Conservation (phyloP, 2,113 vertebrate species). For the Oncorhynchus mykiss region DNA sequence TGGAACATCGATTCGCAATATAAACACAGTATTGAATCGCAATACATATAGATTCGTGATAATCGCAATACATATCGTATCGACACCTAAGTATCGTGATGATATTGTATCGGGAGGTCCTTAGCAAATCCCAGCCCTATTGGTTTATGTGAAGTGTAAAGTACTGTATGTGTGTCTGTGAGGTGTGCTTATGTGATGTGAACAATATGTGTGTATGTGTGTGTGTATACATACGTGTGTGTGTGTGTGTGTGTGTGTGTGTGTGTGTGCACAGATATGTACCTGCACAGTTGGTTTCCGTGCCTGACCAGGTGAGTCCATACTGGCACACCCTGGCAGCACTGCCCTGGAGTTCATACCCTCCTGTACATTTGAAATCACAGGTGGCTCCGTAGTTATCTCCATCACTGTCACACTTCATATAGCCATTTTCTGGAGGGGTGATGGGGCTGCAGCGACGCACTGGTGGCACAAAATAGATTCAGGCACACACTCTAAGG, state of each 20-base stretch:
- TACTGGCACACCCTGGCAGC: constrained; percentile 93
- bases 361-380: constrained; percentile 87
- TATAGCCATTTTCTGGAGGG: constrained; percentile 89
- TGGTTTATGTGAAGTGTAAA: no score
- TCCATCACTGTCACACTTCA: constrained; percentile 89
- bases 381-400: constrained; percentile 96
- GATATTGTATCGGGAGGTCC: no score
- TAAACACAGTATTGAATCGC: no score
- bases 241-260: constrained; percentile 45
- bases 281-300: constrained; percentile 88
- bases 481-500: neutral
- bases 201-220: neutral
- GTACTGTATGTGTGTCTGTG: neutral
- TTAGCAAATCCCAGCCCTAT: no score
- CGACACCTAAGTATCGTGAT: no score
- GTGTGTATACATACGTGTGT: constrained; percentile 23
- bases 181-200: no score
- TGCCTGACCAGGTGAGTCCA: constrained; percentile 90
- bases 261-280: constrained; percentile 48
- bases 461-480: constrained; percentile 67
- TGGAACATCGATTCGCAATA: no score
- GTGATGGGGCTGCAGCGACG: constrained; percentile 87
- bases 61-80: no score
- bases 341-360: constrained; percentile 90
- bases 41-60: no score